Percentiles rank a stretch among this genome's conserved stretches.
phyloP scores from a whole-genome alignment of 2,113 vertebrate genomes.

The Spermophilus dauricus region DNA sequence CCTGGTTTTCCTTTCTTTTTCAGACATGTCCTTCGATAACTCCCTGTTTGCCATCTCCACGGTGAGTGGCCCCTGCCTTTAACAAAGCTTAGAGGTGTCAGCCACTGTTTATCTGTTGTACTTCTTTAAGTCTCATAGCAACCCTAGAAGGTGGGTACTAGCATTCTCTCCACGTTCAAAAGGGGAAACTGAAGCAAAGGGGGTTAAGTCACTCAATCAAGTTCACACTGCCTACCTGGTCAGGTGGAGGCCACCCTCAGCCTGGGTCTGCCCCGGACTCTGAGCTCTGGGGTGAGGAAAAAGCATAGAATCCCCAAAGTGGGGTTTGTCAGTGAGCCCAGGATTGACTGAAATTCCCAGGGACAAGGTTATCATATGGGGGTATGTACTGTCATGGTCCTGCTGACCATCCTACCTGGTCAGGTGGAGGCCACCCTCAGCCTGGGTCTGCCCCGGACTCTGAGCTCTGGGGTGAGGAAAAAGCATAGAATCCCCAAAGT shows the following conservation, averaged over 20 bases:
- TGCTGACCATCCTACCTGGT: neutral
- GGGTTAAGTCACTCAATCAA: too few species aligned
- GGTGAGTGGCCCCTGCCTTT: conserved; percentile 62
- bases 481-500: neutral
- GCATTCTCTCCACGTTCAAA: too few species aligned
- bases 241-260: neutral
- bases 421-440: neutral
- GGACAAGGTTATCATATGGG: neutral
- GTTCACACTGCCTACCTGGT: fast-evolving
- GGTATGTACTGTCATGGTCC: neutral
- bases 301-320: neutral
- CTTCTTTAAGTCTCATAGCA: too few species aligned
- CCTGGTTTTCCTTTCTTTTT: conserved; percentile 15
- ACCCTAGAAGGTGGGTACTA: too few species aligned
- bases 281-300: neutral
- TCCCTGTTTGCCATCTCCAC: conserved; percentile 76
- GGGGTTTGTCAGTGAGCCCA: neutral
- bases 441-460: neutral
- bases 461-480: neutral
- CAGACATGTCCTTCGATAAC: conserved; percentile 82
- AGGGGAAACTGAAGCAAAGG: too few species aligned
- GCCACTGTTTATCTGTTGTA: too few species aligned
- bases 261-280: neutral
- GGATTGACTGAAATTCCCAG: neutral
- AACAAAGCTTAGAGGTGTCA: too few species aligned